Evolutionary conservation across 2,888 invertebrate species (phyloP).

Genomic region (Ferdinandea cuprea): DNA sequence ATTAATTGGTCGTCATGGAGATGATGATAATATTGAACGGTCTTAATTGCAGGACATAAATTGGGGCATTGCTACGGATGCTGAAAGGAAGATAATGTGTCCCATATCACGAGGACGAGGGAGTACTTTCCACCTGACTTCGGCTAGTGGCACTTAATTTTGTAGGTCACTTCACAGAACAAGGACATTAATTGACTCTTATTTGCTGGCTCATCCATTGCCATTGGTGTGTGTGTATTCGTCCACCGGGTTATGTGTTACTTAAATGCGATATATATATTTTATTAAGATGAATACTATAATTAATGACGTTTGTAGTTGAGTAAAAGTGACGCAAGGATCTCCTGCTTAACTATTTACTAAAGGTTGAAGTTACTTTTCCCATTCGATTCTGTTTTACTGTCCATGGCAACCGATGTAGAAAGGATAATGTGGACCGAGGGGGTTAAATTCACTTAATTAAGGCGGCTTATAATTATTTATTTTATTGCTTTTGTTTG

Average conservation of each 20-base stretch:
- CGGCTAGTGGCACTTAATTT: constrained; percentile 61
- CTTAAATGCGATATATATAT: constrained; percentile 5
- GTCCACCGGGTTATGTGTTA: not conserved
- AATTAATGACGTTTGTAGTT: constrained; percentile 11
- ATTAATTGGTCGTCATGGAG: constrained; percentile 38
- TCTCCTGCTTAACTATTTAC: no score
- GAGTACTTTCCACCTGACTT: constrained; percentile 52
- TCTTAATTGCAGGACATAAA: constrained; percentile 63
- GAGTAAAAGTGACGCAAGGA: not conserved
- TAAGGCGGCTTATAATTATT: constrained; percentile 1
- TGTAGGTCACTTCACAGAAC: constrained; percentile 60
- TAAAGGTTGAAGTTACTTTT: not conserved
- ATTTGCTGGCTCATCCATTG: constrained; percentile 36
- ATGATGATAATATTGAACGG: constrained; percentile 51
- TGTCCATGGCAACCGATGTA: not conserved
- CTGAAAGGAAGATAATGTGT: constrained; percentile 26
- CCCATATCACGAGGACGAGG: not conserved
- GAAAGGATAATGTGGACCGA: constrained; percentile 3
- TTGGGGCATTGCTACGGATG: constrained; percentile 36
- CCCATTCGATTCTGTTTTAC: not conserved
- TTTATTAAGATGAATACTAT: constrained; percentile 34
- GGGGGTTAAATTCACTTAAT: constrained; percentile 16
- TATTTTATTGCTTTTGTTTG: not conserved
- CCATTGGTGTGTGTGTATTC: no score
- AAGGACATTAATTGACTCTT: constrained; percentile 58